These are phyloP conservation scores for Drosophila leonis DNA, from an alignment of 2,888 invertebrate genomes.

Conservation along the genomic window DNA sequence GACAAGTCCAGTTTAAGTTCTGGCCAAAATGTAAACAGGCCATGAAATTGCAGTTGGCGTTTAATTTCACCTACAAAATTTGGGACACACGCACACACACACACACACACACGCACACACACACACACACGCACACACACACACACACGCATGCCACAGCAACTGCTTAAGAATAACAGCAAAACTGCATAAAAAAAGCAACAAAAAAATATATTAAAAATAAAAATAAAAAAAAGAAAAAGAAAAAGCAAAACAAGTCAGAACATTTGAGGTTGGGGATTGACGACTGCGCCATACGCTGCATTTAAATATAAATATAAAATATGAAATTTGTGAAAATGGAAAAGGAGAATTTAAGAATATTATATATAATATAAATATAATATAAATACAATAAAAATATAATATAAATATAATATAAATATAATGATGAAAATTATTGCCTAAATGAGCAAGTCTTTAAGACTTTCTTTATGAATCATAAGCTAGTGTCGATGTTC, in stretches of 20 bases:
- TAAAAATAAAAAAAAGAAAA: conserved; percentile 10
- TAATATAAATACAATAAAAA: background rate
- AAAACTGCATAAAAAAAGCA: conserved; percentile 38
- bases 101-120: conserved; percentile 1
- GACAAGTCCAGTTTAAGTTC: conserved; percentile 36
- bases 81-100: conserved; percentile 49
- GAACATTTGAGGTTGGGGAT: background rate
- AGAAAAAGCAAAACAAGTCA: conserved; percentile 33
- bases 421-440: no score
- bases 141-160: conserved; percentile 27
- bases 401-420: no score
- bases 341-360: background rate
- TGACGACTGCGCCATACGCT: conserved; percentile 17
- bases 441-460: no score
- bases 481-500: no score
- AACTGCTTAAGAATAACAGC: conserved; percentile 50
- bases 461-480: no score
- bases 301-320: background rate
- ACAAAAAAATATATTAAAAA: conserved; percentile 9
- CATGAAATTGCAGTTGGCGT: conserved; percentile 61
- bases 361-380: background rate
- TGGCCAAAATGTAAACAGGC: conserved; percentile 35
- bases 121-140: conserved; percentile 15
- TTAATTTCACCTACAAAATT: conserved; percentile 67
- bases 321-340: background rate